These are phyloP conservation scores for Apis mellifera DNA, from an alignment of 1,140 invertebrate genomes.

Conservation along the genomic window Amel_HAv3.1 CM009934.2:11361001-11361500, in stretches of 20 bases:
- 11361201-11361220: conserved; percentile 95
- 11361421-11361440: neutral
- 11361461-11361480: conserved; percentile 9
- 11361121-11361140: no score
- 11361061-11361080: neutral
- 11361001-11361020: neutral
- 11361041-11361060: no score
- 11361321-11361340: no score
- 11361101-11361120: no score
- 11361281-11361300: neutral
- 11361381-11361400: no score
- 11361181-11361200: conserved; percentile 86
- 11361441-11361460: neutral
- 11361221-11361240: conserved; percentile 95
- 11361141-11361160: neutral
- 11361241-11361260: conserved; percentile 96
- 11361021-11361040: no score
- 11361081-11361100: neutral
- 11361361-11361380: neutral
- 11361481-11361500: conserved; percentile 13
- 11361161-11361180: conserved; percentile 53
- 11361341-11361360: neutral
- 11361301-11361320: no score
- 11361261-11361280: conserved; percentile 83
- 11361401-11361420: no score